Conservation (phyloP, 2,888 invertebrate genomes). For the Macrosiphum euphorbiae region DNA sequence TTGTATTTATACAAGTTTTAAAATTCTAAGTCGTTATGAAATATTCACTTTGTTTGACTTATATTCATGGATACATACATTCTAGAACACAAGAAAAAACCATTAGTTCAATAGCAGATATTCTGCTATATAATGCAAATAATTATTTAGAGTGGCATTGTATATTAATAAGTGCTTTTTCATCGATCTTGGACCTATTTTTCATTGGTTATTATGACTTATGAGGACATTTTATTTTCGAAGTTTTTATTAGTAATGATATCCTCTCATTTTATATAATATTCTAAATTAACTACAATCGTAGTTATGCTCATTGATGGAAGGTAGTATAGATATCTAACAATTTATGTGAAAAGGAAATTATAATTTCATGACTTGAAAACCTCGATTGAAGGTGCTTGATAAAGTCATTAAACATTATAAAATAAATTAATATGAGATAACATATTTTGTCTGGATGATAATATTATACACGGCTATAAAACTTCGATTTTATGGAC, state of each 20-base stretch:
- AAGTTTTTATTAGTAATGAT: background rate
- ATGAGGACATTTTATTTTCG: background rate
- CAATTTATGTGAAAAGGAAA: background rate
- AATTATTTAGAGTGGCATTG: background rate
- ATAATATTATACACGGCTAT: background rate
- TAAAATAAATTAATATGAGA: background rate
- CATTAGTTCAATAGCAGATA: background rate
- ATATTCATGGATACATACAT: background rate
- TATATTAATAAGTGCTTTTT: background rate
- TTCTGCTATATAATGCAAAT: background rate
- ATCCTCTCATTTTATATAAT: background rate
- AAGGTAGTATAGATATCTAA: background rate
- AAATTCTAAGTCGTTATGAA: background rate
- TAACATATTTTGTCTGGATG: background rate
- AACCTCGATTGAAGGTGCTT: background rate
- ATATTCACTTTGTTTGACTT: background rate
- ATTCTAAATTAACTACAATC: background rate
- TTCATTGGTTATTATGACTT: background rate
- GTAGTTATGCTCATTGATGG: background rate
- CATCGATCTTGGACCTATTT: background rate
- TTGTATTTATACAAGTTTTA: background rate
- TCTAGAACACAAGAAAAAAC: too few relatives aligned
- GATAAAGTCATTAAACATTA: background rate
- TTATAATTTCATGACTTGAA: background rate
- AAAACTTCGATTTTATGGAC: background rate